These are phyloP conservation scores for Callopanchax toddi DNA, from an alignment of 2,113 vertebrate genomes.

Conservation along the genomic window DNA sequence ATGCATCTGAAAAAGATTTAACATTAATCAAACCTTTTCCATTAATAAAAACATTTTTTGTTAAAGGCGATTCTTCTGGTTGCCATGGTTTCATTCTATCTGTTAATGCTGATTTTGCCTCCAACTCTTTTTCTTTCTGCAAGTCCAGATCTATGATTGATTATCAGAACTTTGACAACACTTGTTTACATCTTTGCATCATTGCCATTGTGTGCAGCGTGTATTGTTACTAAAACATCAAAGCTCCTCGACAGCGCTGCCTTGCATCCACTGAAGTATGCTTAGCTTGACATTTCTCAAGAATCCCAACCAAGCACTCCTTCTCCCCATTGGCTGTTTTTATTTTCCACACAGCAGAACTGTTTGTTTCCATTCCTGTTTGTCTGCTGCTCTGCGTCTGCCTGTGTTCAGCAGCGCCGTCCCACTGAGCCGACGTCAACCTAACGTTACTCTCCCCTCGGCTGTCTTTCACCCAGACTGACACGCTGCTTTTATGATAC, in stretches of 20 bases:
- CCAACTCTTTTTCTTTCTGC: not conserved
- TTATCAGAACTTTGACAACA: slow-evolving; percentile 14
- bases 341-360: not conserved
- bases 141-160: slow-evolving; percentile 25
- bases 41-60: not conserved
- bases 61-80: not conserved
- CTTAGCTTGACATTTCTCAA: slow-evolving; percentile 63
- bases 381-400: slow-evolving; percentile 19
- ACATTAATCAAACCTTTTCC: not conserved
- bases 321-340: not conserved
- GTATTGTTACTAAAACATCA: slow-evolving; percentile 72
- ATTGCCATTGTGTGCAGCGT: slow-evolving; percentile 34
- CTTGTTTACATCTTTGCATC: slow-evolving; percentile 34
- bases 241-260: slow-evolving; percentile 53
- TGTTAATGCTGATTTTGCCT: slow-evolving; percentile 19
- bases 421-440: not conserved
- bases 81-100: not conserved
- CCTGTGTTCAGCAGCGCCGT: not conserved
- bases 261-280: slow-evolving; percentile 65
- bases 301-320: slow-evolving; percentile 15
- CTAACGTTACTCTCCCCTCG: not conserved
- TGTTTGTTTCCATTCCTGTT: slow-evolving; percentile 48
- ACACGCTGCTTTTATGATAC: too few species aligned
- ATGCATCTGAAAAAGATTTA: not conserved
- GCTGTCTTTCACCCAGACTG: not conserved